Evolutionary conservation across 2,113 vertebrate genomes (phyloP), one percentile per base, ranked within the genome.

Genomic region (Microtus richardsoni): DNA sequence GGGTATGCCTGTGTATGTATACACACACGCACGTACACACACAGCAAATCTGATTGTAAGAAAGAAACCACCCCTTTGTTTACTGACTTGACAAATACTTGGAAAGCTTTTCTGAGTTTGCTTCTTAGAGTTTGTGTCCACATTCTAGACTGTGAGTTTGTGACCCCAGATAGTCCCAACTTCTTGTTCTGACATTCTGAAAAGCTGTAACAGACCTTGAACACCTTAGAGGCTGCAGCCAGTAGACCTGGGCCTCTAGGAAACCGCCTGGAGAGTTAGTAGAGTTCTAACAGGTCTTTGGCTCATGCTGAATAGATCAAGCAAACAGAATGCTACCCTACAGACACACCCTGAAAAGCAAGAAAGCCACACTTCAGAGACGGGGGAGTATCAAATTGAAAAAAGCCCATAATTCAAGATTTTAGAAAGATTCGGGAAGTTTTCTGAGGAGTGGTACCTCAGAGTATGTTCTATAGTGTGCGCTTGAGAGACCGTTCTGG

Each of bases 21-120:
- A 19, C 75, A 78, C 3, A 17, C 54, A 64, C 4, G 9, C 24
- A 28, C 24, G 28, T 24, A 83, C 7, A 28, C n/a, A 82, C 36
- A 64, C 9, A n/a, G 4, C 82, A 85, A 85, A 85, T 28, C n/a
- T 47, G 26, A 66, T 66, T 10, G 36, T 52, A 49, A 49, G 58
- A 86, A n/a, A 16, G 14, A 64, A 64, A 60, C 22, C 90, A n/a
- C 49, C 17, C 7, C 30, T 92, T 92, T 82, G 70, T 71, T 39
- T 62, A 36, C 28, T 44, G 54, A 16, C 66, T 84, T 49, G 82
- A 74, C 66, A 95, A 90, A 80, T 30, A 47, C 77, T 0, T 1
- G 79, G 62, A 64, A 74, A 62, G n/a, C 77, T 88, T 83, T 97
- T 89, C 54, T 84, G 62, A 44, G 62, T n/a, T 84, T n/a, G 22